A percentile compares a stretch with the other conserved stretches of the same genome.
These are phyloP conservation scores for Protaetia brevitarsis DNA, from an alignment of 1,140 invertebrate genomes.

Conservation along the genomic window DNA sequence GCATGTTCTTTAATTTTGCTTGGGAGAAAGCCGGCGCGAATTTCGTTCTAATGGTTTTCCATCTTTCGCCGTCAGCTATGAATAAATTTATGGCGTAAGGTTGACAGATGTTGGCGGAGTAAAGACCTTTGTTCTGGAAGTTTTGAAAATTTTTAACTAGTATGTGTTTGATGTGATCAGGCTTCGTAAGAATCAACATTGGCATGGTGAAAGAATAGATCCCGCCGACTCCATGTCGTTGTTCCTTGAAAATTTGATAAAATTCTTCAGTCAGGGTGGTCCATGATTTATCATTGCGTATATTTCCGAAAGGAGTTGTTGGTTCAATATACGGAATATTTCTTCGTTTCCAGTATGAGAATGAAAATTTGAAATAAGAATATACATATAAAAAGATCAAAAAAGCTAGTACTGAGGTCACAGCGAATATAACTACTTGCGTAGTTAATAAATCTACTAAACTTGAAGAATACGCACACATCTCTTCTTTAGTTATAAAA, in stretches of 20 bases:
- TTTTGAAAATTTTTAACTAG: conserved; percentile 52
- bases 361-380: too few relatives aligned
- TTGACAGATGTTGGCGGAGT: neutral
- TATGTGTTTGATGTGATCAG: conserved; percentile 59
- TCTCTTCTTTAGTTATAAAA: too few relatives aligned
- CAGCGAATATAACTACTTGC: too few relatives aligned
- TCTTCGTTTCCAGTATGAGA: conserved; percentile 25
- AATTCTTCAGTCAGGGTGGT: conserved; percentile 39
- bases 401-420: too few relatives aligned
- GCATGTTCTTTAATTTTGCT: conserved; percentile 1
- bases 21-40: neutral
- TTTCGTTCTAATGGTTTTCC: neutral
- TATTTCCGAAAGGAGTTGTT: conserved; percentile 44
- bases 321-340: conserved; percentile 47
- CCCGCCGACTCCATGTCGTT: conserved; percentile 44
- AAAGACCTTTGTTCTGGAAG: conserved; percentile 52
- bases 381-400: too few relatives aligned
- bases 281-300: conserved; percentile 34
- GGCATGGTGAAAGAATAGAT: conserved; percentile 51
- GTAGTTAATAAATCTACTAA: too few relatives aligned
- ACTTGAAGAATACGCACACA: too few relatives aligned
- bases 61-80: neutral
- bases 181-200: conserved; percentile 53
- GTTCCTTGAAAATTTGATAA: conserved; percentile 31
- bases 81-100: neutral